These are phyloP conservation scores for Cephus runcator DNA, from an alignment of 2,888 invertebrate species.

Conservation along the genomic window DNA sequence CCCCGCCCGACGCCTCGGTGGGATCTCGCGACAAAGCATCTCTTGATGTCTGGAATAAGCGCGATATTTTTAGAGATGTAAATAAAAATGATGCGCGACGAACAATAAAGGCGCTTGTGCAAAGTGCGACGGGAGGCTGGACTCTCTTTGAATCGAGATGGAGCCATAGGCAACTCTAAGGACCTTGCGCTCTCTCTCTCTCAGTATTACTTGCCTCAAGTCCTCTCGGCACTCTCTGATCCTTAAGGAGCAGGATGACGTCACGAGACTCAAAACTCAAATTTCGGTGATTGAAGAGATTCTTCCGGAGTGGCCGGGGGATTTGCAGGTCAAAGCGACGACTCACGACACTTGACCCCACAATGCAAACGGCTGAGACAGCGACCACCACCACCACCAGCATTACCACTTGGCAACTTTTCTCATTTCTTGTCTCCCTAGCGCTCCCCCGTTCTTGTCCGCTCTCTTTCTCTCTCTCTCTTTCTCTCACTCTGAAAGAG, in stretches of 20 bases:
- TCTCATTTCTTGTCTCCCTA: slow-evolving; percentile 21
- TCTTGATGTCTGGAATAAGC: neutral
- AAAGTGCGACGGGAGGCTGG: neutral
- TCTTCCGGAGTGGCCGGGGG: neutral
- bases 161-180: too few species aligned
- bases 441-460: slow-evolving; percentile 2
- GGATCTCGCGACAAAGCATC: too few species aligned
- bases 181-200: too few species aligned
- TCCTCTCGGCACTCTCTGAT: too few species aligned
- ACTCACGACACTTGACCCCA: slow-evolving; percentile 22
- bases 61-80: slow-evolving; percentile 2
- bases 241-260: too few species aligned
- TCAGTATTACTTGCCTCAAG: too few species aligned
- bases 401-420: slow-evolving; percentile 23
- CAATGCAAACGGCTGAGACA: slow-evolving; percentile 6
- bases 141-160: too few species aligned
- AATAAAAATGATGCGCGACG: neutral
- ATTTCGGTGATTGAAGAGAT: too few species aligned
- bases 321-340: slow-evolving; percentile 9
- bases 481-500: slow-evolving; percentile 5
- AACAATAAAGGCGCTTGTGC: neutral
- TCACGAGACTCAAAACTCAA: too few species aligned
- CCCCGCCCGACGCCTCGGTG: too few species aligned
- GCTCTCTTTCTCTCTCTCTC: slow-evolving; percentile 12
- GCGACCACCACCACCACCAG: too few species aligned